Percentiles rank a stretch among this genome's conserved stretches.
Conservation (phyloP, 2,888 invertebrate species). For the Sialis fuliginosa region DNA sequence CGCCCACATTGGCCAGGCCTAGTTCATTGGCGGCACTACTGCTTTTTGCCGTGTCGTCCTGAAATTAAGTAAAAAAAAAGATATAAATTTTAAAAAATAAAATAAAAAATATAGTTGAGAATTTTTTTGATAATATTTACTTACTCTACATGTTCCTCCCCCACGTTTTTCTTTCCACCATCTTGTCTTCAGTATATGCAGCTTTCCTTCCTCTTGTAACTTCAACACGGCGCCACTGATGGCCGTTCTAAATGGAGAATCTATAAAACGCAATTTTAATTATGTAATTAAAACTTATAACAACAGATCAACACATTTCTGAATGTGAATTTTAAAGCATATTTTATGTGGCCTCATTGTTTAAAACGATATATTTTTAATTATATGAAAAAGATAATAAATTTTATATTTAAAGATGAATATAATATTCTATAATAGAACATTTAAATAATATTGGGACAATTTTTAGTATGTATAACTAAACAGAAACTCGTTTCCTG, state of each 20-base stretch:
- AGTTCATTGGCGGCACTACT: constrained; percentile 77
- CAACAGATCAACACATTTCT: too few species aligned
- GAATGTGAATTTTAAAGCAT: too few species aligned
- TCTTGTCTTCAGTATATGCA: constrained; percentile 82
- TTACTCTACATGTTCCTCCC: constrained; percentile 69
- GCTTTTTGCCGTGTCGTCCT: constrained; percentile 73
- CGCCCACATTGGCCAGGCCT: constrained; percentile 88
- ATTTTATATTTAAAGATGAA: too few species aligned
- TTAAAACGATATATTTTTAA: too few species aligned
- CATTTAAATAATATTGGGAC: too few species aligned
- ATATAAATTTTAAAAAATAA: background rate
- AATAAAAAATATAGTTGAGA: background rate
- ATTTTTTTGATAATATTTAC: too few species aligned
- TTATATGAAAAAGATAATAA: too few species aligned
- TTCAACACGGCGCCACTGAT: constrained; percentile 89
- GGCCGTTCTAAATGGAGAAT: constrained; percentile 84
- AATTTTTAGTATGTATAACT: too few species aligned
- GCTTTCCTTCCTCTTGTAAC: constrained; percentile 86
- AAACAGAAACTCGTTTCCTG: too few species aligned
- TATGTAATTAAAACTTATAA: background rate
- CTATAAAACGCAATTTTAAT: constrained; percentile 27
- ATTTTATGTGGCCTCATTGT: too few species aligned
- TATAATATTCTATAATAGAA: too few species aligned
- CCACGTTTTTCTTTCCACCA: constrained; percentile 97
- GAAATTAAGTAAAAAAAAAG: background rate